phyloP scores from a whole-genome alignment of 2,888 invertebrate genomes.

The Melanchra persicariae region DNA sequence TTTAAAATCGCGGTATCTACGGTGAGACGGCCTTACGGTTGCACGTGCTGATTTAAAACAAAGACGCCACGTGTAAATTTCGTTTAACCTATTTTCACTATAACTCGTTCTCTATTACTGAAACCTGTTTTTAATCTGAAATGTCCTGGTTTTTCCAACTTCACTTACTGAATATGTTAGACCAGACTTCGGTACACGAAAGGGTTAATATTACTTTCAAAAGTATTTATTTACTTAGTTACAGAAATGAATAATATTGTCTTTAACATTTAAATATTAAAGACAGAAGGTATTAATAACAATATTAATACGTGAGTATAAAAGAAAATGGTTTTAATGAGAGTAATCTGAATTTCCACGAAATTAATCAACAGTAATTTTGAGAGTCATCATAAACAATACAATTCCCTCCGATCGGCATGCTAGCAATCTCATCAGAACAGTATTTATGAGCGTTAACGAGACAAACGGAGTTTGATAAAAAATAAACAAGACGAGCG shows the following conservation, averaged over 20 bases:
- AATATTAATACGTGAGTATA: not conserved
- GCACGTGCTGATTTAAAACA: no score
- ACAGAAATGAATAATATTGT: not conserved
- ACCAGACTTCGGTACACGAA: not conserved
- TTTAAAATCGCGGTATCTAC: no score
- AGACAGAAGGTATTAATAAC: no score
- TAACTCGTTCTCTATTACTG: no score
- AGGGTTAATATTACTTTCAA: not conserved
- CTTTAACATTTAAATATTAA: not conserved
- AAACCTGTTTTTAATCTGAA: no score
- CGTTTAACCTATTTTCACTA: no score
- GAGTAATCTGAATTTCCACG: slow-evolving; percentile 6
- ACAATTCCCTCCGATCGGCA: slow-evolving; percentile 18
- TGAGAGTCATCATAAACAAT: slow-evolving; percentile 1
- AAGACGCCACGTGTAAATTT: no score
- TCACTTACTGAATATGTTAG: slow-evolving; percentile 1
- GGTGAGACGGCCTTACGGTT: no score
- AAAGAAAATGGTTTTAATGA: not conserved
- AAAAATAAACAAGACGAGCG: slow-evolving; percentile 23
- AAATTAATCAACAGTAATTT: slow-evolving; percentile 22
- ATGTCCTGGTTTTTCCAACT: no score
- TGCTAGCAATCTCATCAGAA: slow-evolving; percentile 27
- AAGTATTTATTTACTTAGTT: not conserved
- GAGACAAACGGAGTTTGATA: slow-evolving; percentile 35
- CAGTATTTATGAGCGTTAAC: slow-evolving; percentile 46